Evolutionary conservation across 37 sponge, comb jelly and placozoan species (phyloP).

Genomic region (Lycopodina hypogea): DNA sequence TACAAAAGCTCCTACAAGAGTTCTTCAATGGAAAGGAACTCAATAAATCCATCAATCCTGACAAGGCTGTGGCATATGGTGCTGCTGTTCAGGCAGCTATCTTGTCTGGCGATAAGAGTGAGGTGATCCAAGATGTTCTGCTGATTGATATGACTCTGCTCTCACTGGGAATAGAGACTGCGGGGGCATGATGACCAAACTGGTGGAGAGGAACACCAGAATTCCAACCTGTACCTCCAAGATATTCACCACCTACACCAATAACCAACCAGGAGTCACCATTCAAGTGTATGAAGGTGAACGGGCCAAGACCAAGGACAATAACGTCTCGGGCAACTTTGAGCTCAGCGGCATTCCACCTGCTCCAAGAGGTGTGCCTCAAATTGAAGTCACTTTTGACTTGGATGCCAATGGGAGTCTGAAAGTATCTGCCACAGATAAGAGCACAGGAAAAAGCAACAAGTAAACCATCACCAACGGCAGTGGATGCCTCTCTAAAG

Average conservation of each 20-base stretch:
- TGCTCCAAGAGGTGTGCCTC: too few relatives aligned
- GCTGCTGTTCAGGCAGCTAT: too few relatives aligned
- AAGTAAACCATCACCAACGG: constrained; percentile 83
- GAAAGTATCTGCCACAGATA: constrained; percentile 80
- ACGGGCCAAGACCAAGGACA: constrained; percentile 81
- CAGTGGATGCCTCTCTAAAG: constrained; percentile 60
- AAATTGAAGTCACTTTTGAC: constrained; percentile 87
- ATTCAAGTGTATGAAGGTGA: constrained; percentile 92
- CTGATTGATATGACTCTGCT: constrained; percentile 90
- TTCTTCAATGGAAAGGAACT: constrained; percentile 96
- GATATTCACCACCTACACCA: constrained; percentile 86
- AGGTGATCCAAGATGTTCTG: constrained; percentile 84
- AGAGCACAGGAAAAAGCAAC: constrained; percentile 81
- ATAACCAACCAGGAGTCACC: constrained; percentile 85
- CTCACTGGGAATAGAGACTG: too few relatives aligned
- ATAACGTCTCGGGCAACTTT: constrained; percentile 83
- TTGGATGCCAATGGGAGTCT: constrained; percentile 84
- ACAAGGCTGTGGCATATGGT: constrained; percentile 96
- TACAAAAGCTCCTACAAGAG: constrained; percentile 89
- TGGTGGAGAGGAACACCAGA: too few relatives aligned
- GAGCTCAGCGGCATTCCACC: too few relatives aligned
- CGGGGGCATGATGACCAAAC: too few relatives aligned
- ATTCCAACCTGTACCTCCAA: constrained; percentile 73
- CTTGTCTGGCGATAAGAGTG: constrained; percentile 81
- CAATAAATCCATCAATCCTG: too few relatives aligned